Base-by-base conservation (phyloP, 1,140 invertebrate species). In the Drosophila pandora region DNA sequence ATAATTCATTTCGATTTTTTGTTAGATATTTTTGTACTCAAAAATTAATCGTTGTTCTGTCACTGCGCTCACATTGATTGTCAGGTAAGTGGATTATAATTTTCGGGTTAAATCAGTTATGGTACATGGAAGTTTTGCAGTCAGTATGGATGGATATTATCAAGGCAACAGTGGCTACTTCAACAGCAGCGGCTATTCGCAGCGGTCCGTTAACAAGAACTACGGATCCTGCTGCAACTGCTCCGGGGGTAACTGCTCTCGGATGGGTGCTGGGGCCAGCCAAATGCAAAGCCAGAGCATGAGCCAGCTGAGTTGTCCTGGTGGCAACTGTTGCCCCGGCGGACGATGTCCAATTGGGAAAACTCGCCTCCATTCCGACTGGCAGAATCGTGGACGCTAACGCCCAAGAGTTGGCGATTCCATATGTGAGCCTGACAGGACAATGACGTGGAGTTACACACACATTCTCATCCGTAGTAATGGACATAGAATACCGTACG, bases 131-230 rank as follows among this genome's bases (percentile, higher is more conserved):
- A 4, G 34, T 12, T n/a, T 34, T 8, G 1, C n/a, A 58, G 49
- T 17, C 10, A 67, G 5, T 12, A 82, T 82, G 79, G 54, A 82
- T 39, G 79, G 79, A 2, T 52, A 9, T 12, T 49, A 57, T 13
- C 17, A 47, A 3, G 64, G 53, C 39, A 55, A 22, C 43, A 9
- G 49, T 28, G 17, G 43, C 9, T 39, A 39, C 13, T 32, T 9
- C 22, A 60, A 47, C 32, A 32, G 39, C 21, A 32, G 41, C 32
- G 32, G 37, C 13, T 23, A 52, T 52, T 13, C 37, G 25, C 58
- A 63, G 39, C 8, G 12, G 8, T 7, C 74, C 17, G 10, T 28
- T 0, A n/a, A 23, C 0, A 43, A 12, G 13, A 30, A 13, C 13
- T n/a, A 32, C n/a, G 65, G 54, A 1, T n/a, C 28, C 7, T 41